phyloP scores from a whole-genome alignment of 2,797 vertebrate genomes.

The Pagetopsis macropterus region DNA sequence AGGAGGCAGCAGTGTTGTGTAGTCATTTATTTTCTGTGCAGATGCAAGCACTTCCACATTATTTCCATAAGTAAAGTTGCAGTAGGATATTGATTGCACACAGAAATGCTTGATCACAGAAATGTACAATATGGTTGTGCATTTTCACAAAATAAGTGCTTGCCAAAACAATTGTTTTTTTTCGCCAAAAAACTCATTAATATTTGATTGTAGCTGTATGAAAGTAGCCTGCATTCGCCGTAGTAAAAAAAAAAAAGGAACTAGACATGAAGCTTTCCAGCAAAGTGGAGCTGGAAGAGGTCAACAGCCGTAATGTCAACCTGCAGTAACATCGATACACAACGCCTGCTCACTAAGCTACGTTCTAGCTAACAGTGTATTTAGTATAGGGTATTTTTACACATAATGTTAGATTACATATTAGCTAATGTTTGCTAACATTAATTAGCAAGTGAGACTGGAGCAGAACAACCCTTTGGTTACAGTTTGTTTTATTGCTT shows the following conservation, averaged over 20 bases:
- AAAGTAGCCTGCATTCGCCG: neutral
- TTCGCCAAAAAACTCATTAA: neutral
- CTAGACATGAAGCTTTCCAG: neutral
- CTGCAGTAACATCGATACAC: neutral
- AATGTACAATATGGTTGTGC: neutral
- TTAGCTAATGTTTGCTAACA: neutral
- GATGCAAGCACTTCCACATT: neutral
- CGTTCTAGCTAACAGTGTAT: neutral
- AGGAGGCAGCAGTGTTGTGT: slow-evolving; percentile 32
- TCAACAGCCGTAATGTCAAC: slow-evolving; percentile 32
- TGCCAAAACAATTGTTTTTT: neutral
- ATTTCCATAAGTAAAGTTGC: neutral
- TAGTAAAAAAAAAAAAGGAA: neutral
- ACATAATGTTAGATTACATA: neutral
- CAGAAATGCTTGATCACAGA: neutral
- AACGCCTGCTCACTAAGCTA: neutral
- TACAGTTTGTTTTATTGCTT: too few relatives aligned
- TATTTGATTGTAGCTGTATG: slow-evolving; percentile 9
- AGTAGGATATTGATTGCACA: neutral
- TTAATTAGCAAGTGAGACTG: neutral
- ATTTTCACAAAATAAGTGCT: neutral
- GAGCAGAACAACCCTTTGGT: neutral
- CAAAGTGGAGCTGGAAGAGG: slow-evolving; percentile 8
- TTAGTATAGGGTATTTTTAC: neutral
- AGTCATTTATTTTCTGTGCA: neutral